These are phyloP conservation scores for Synaphobranchus kaupii DNA, from an alignment of 2,797 vertebrate genomes.

Conservation along the genomic window DNA sequence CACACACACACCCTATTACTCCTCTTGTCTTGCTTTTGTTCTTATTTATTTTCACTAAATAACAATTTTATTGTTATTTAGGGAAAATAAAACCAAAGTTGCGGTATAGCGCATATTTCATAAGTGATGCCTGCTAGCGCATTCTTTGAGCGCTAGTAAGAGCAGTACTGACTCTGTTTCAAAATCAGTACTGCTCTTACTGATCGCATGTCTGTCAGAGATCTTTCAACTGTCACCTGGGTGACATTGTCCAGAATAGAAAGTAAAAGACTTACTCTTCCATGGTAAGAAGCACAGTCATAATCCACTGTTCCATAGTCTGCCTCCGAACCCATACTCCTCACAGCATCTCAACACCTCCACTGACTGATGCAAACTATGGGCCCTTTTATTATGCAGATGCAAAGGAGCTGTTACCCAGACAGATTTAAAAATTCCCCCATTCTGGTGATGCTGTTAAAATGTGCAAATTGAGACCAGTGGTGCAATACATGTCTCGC, in stretches of 20 bases:
- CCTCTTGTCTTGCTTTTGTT: background rate
- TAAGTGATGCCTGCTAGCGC: background rate
- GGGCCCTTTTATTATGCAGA: conserved; percentile 43
- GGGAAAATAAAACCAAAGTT: background rate
- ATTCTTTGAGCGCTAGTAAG: background rate
- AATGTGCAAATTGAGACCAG: conserved; percentile 1
- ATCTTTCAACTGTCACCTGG: background rate
- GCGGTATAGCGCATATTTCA: background rate
- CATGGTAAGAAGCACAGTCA: background rate
- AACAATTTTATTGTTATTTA: background rate
- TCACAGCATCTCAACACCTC: conserved; percentile 41
- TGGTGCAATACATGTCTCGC: background rate
- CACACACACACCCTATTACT: background rate
- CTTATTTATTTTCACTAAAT: background rate
- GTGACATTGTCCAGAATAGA: background rate
- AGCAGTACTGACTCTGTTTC: background rate
- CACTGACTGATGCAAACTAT: conserved; percentile 61
- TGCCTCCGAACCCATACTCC: background rate
- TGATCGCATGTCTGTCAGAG: background rate
- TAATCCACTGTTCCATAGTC: background rate
- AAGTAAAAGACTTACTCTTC: conserved; percentile 30
- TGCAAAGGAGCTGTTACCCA: conserved; percentile 60
- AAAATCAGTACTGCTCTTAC: background rate
- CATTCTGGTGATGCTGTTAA: background rate
- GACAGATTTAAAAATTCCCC: conserved; percentile 20